These are phyloP conservation scores for Pocillopora grandis DNA, from an alignment of 92 coral and sea anemone species.

Conservation along the genomic window DNA sequence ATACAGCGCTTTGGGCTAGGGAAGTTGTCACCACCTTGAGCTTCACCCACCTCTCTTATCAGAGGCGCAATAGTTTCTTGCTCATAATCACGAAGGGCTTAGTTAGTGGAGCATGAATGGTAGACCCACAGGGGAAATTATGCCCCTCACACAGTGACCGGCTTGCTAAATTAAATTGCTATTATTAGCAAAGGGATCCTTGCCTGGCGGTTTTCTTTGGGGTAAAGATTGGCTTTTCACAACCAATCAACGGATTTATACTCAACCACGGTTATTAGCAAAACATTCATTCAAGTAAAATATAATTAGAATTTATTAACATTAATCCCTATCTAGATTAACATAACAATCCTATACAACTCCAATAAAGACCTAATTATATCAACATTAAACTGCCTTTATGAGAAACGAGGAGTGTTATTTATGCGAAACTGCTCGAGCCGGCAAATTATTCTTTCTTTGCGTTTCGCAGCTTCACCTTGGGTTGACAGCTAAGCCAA, in stretches of 20 bases:
- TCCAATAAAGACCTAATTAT: conserved; percentile 99
- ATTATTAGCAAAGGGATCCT: conserved; percentile 56
- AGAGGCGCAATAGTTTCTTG: conserved; percentile 7
- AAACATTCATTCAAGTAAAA: conserved; percentile 87
- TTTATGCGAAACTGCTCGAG: conserved; percentile 29
- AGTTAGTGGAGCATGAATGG: conserved; percentile 30
- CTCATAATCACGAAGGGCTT: conserved; percentile 24
- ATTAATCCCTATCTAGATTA: conserved; percentile 96
- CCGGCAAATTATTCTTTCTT: not conserved
- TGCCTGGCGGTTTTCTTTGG: conserved; percentile 63
- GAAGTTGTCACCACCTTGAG: conserved; percentile 19
- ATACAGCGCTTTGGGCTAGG: not conserved
- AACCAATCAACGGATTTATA: conserved; percentile 80
- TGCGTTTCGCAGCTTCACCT: conserved; percentile 1
- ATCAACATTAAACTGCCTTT: conserved; percentile 87
- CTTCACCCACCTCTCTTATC: not conserved
- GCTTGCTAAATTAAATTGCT: conserved; percentile 66
- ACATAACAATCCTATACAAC: conserved; percentile 99
- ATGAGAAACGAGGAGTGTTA: conserved; percentile 65
- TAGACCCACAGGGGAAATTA: conserved; percentile 40
- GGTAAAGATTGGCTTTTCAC: conserved; percentile 61
- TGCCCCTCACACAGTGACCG: conserved; percentile 40
- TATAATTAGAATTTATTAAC: conserved; percentile 93
- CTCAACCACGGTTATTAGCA: conserved; percentile 79
- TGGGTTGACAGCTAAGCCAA: not conserved